Evolutionary conservation across 2,888 invertebrate species (phyloP), one percentile per base, ranked within the genome.

Genomic region (Diachrysia chrysitis): DNA sequence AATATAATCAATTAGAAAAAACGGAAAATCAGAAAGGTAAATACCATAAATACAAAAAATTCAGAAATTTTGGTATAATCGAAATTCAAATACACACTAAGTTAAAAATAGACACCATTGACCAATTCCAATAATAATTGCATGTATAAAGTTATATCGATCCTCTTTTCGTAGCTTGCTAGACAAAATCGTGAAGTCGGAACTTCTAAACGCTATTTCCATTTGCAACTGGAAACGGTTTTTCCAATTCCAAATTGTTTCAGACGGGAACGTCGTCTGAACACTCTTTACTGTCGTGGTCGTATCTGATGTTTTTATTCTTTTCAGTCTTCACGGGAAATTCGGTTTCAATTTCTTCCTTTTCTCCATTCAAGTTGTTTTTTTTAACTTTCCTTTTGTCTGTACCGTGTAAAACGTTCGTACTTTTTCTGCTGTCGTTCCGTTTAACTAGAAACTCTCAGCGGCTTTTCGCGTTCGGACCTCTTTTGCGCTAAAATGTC

Each of bases 281-380:
- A 75, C 57, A 54, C 75, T 71, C 68, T 76, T 80, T 69, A 71
- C 66, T 59, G 62, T 53, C 66, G 63, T 71, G 69, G 62, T 42
- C 66, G 63, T 72, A 70, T 73, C 71, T 69, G 69, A 73, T 78
- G 73, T 71, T 79, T 81, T 81, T 77, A 70, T 79, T 78, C 70
- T 79, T 70, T 77, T 75, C 71, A 69, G 70, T 75, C 62, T 81
- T 78, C 72, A 82, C 77, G 63, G 82, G 79, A 84, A 84, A 87
- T 86, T 85, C 78, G 67, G 76, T 83, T 85, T 78, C 82, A 79
- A 83, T 82, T 80, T 69, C 79, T 72, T 74, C 67, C 72, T 72
- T 71, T 80, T 73, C 63, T 71, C 73, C 66, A 67, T 76, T 75
- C 63, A 63, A 70, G 64, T 70, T 55, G 54, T 1, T 76, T 82